A percentile compares a stretch with the other conserved stretches of the same genome.
These are phyloP conservation scores for Falco naumanni DNA, from an alignment of 2,797 vertebrate genomes.

Conservation along the genomic window DNA sequence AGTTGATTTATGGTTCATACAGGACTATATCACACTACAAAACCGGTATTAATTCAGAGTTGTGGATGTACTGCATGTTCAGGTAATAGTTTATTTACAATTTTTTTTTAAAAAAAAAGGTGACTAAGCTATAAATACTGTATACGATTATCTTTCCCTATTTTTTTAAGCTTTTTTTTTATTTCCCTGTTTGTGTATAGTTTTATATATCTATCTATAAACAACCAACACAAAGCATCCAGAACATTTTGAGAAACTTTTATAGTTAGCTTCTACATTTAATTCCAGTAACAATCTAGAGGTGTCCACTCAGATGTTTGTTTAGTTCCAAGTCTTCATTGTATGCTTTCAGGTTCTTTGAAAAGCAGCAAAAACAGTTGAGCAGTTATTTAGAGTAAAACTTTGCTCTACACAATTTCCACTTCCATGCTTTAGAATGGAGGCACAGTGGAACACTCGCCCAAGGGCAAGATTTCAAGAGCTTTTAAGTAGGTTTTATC, in stretches of 20 bases:
- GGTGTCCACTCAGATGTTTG: background rate
- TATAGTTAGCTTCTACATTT: slow-evolving; percentile 73
- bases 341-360: slow-evolving; percentile 27
- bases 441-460: background rate
- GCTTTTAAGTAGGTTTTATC: background rate
- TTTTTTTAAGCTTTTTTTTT: slow-evolving; percentile 87
- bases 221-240: slow-evolving; percentile 9
- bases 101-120: background rate
- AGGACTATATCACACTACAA: background rate
- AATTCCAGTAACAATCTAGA: slow-evolving; percentile 14
- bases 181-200: slow-evolving; percentile 88
- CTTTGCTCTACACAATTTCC: slow-evolving; percentile 34
- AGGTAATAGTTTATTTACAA: slow-evolving; percentile 38
- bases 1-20: background rate
- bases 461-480: slow-evolving; percentile 37
- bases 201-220: slow-evolving; percentile 71
- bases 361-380: slow-evolving; percentile 74
- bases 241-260: slow-evolving; percentile 77
- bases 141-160: slow-evolving; percentile 80
- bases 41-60: slow-evolving; percentile 23
- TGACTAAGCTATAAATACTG: slow-evolving; percentile 86
- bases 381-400: slow-evolving; percentile 37
- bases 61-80: slow-evolving; percentile 70
- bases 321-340: background rate
- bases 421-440: slow-evolving; percentile 8